Evolutionary conservation across 2,113 vertebrate genomes (phyloP).

Genomic region (Hemicordylus capensis): DNA sequence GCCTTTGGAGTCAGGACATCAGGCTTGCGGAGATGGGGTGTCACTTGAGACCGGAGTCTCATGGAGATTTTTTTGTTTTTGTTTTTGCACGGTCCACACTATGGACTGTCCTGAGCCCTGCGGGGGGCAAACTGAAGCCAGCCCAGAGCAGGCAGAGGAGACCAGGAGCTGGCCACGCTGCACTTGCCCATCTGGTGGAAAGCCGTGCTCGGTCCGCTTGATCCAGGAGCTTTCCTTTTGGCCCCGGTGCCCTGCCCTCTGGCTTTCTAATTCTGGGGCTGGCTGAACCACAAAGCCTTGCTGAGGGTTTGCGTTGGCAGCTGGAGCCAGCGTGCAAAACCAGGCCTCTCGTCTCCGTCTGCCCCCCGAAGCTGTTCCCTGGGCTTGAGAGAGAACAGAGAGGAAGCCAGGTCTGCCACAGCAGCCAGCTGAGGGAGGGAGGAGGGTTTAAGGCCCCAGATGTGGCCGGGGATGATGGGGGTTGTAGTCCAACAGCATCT

Average conservation of each 20-base stretch:
- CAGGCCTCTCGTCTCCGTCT: background rate
- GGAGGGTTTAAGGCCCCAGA: too few species aligned
- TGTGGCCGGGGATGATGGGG: too few species aligned
- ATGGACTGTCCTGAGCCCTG: background rate
- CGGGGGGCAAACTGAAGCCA: background rate
- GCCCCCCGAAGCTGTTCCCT: too few species aligned
- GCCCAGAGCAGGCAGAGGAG: background rate
- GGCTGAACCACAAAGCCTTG: background rate
- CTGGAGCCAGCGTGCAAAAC: background rate
- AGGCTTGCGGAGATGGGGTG: background rate
- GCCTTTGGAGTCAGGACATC: background rate
- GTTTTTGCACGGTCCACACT: background rate
- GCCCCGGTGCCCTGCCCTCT: background rate
- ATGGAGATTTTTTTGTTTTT: too few species aligned
- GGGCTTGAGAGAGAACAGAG: too few species aligned
- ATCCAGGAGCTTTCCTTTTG: background rate
- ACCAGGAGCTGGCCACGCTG: background rate
- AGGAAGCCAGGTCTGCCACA: too few species aligned
- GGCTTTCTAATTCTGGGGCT: background rate
- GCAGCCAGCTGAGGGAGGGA: background rate
- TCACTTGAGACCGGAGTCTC: background rate
- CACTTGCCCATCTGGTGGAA: background rate
- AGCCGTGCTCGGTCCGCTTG: background rate
- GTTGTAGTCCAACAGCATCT: too few species aligned
- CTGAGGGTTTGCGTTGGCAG: background rate